Evolutionary conservation across 2,113 vertebrate species (phyloP), one percentile per base, ranked within the genome.

Genomic region (Upupa epops): DNA sequence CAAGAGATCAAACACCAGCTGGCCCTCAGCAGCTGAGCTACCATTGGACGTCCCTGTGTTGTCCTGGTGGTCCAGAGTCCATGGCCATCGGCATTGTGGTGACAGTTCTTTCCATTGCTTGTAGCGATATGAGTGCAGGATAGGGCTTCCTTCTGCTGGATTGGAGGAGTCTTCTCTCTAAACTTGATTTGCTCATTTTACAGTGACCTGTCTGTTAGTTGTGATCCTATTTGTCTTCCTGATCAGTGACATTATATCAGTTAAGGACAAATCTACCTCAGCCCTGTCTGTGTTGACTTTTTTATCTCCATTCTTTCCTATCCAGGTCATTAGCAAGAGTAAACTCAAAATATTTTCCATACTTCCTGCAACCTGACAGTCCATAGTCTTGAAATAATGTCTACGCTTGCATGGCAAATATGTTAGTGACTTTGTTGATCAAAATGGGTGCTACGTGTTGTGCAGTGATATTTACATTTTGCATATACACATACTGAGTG

Each of bases 231-330:
- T 63, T 79, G 37, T 82, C 80, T 81, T 91, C 52, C 46, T 76
- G 45, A 36, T 80, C 58, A 54, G 16, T 54, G 68, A 75, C 36
- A 31, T 75, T 66, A 73, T 81, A 92, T 63, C 79, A 77, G 40
- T 73, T 68, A 72, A 0, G 20, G 83, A 40, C 83, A 94, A 94
- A 88, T 90, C 94, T 97, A 97, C 95, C 95, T 96, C 96, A 96
- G 60, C 36, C 51, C 42, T 0, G 0, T 29, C 72, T 64, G 17
- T 31, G 13, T 58, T 76, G 20, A 1, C 8, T 79, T 78, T 79
- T 54, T 22, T 4, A n/a, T n/a, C 40, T 66, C 45, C 16, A 15
- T 86, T 83, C 51, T 89, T 64, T 79, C 60, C 54, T 51, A 90
- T 31, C 32, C 60, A 82, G 48, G 21, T 83, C 51, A 86, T 75